phyloP scores from a whole-genome alignment of 2,888 invertebrate species.

The Anthrax anthrax region DNA sequence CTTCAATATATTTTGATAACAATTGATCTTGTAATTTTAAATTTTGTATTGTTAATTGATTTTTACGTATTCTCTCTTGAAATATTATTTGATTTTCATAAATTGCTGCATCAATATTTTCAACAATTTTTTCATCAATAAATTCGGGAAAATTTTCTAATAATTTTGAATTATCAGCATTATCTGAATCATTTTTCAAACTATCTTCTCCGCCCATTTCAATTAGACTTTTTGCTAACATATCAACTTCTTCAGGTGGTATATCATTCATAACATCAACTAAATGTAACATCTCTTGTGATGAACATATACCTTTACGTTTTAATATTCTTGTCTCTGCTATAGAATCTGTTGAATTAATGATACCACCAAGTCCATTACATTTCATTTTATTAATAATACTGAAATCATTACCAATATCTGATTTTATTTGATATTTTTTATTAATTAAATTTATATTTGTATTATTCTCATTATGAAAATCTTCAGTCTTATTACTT shows the following conservation, averaged over 20 bases:
- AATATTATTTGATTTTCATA: conserved; percentile 17
- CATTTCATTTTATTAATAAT: no score
- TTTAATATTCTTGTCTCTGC: conserved; percentile 4
- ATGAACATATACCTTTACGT: conserved; percentile 15
- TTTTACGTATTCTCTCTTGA: conserved; percentile 14
- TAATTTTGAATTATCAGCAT: conserved; percentile 11
- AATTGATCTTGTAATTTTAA: conserved; percentile 14
- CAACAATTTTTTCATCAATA: conserved; percentile 13
- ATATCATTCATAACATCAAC: conserved; percentile 15
- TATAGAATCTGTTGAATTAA: background rate
- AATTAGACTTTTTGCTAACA: conserved; percentile 12
- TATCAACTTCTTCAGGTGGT: conserved; percentile 13
- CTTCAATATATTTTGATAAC: conserved; percentile 14
- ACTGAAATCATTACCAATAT: no score
- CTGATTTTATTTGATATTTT: background rate
- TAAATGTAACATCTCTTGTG: conserved; percentile 15
- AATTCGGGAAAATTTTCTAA: conserved; percentile 12
- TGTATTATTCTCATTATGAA: conserved; percentile 11
- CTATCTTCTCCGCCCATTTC: conserved; percentile 14
- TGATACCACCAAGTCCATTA: background rate
- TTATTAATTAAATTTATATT: conserved; percentile 7
- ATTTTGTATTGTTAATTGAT: conserved; percentile 15
- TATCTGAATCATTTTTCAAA: conserved; percentile 10
- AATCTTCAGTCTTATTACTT: conserved; percentile 8
- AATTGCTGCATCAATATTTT: conserved; percentile 15